Evolutionary conservation across 2,888 invertebrate genomes (phyloP), one percentile per base, ranked within the genome.

Genomic region (Thera britannica): DNA sequence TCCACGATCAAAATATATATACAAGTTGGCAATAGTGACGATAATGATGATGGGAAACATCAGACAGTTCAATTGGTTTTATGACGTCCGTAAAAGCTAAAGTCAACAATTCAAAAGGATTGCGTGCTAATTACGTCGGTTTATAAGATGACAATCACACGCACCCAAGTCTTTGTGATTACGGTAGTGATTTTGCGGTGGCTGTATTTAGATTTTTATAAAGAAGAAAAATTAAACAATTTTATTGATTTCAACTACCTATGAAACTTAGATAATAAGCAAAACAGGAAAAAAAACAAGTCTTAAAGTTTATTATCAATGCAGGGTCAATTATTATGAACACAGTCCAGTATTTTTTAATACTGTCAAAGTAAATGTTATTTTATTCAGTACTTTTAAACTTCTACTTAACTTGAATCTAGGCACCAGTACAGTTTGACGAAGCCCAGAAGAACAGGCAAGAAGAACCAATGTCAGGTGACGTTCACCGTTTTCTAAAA

Each of bases 51-150:
- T 38, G 1, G 6, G 38, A 3, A 38, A 6, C 9, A 34, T 34
- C 34, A 51, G 34, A 7, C 23, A 51, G 8, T 52, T 34, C 52
- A 34, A 34, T 34, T 52, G 52, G 2, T 52, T 52, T 52, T 52
- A 52, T 8, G 8, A 34, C 8, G 12, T 4, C 3, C 2, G 5
- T 34, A 34, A 52, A 52, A 52, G 9, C 3, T 52, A 9, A 52
- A 52, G 52, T 52, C 52, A n/a, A 52, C 52, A 52, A n/a, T 52
- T 34, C 2, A 52, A 52, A 52, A 34, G 34, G 9, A 8, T 34
- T 52, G 52, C 52, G 52, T 52, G 52, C 34, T 52, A 52, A 52
- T 52, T 9, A 34, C 9, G 34, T 52, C 8, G 34, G 52, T 34
- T 52, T 52, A 52, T 34, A 7, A 34, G 9, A 52, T 51, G 23